These are phyloP conservation scores for Cephus nigrinus DNA, from an alignment of 2,888 invertebrate genomes.

Conservation along the genomic window DNA sequence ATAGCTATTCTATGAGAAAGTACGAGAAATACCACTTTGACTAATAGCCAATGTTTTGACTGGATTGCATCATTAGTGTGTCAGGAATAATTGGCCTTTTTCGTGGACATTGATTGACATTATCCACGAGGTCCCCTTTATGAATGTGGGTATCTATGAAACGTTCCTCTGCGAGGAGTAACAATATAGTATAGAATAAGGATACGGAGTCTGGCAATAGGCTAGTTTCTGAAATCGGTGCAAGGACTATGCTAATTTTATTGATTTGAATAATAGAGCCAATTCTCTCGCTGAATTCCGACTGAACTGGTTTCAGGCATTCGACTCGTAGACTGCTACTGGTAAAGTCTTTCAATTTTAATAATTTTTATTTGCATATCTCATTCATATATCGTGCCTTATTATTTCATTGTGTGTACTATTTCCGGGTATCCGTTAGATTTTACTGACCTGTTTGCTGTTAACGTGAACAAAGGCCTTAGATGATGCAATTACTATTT, in stretches of 20 bases:
- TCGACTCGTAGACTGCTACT: background rate
- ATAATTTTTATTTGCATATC: background rate
- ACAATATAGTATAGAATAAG: background rate
- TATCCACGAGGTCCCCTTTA: background rate
- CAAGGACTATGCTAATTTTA: slow-evolving; percentile 26
- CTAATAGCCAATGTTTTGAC: background rate
- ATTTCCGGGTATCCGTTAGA: background rate
- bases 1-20: background rate
- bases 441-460: background rate
- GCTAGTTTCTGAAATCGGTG: slow-evolving; percentile 20
- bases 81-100: background rate
- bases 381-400: background rate
- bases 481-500: background rate
- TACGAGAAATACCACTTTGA: background rate
- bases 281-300: background rate
- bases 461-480: background rate
- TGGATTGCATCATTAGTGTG: background rate
- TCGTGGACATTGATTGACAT: background rate
- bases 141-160: background rate
- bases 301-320: background rate
- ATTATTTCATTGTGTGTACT: background rate
- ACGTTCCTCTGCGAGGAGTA: background rate
- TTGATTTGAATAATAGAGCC: background rate
- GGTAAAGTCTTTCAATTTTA: background rate
- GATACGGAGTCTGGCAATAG: background rate